A percentile compares a stretch with the other conserved stretches of the same genome.
Evolutionary conservation across 2,113 vertebrate species (phyloP).

Genomic region (pig (Sus scrofa)): DNA sequence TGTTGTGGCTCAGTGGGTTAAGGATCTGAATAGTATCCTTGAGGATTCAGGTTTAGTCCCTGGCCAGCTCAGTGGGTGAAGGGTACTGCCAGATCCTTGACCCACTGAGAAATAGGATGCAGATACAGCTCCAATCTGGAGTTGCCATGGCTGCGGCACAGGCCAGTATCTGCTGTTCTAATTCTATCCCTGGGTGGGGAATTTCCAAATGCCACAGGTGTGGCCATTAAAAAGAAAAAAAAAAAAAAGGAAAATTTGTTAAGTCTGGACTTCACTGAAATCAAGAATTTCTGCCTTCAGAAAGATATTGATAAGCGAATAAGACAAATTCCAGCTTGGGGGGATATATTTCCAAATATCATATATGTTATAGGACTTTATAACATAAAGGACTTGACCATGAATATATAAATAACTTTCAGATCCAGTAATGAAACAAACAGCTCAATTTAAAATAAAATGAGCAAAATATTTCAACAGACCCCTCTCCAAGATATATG

Average conservation of each 20-base stretch:
- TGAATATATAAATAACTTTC: conserved; percentile 36
- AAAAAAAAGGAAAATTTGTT: background rate
- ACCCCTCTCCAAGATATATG: background rate
- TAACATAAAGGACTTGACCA: background rate
- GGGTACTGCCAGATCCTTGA: too few species aligned
- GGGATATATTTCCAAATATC: background rate
- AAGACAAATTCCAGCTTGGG: background rate
- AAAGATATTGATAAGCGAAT: background rate
- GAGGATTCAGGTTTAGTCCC: too few species aligned
- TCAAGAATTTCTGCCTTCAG: background rate
- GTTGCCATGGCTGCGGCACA: too few species aligned
- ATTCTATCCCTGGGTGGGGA: too few species aligned
- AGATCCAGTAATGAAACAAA: background rate
- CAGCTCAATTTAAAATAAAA: background rate
- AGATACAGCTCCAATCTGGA: too few species aligned
- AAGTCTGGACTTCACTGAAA: conserved; percentile 23
- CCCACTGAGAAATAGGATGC: too few species aligned
- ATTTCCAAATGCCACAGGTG: too few species aligned
- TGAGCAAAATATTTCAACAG: background rate
- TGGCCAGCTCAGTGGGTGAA: too few species aligned
- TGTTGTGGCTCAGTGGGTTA: too few species aligned
- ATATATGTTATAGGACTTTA: background rate
- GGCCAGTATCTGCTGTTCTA: too few species aligned
- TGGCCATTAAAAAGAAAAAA: too few species aligned
- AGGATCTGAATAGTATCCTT: too few species aligned